These are phyloP conservation scores for Xylota sylvarum DNA, from an alignment of 2,888 invertebrate species.

Conservation along the genomic window DNA sequence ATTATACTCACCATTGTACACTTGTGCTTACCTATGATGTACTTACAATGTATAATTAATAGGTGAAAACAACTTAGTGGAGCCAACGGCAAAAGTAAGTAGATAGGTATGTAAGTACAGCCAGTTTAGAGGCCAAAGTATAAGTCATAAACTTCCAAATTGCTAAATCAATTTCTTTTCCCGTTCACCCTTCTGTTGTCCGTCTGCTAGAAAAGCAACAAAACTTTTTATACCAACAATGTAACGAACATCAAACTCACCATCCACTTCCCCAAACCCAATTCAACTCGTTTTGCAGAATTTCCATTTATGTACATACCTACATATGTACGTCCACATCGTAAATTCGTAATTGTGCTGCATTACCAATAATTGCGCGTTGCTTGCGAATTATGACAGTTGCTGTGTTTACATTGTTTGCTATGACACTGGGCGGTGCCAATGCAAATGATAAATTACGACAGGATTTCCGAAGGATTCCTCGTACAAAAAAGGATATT, in stretches of 20 bases:
- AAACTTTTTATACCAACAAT: neutral
- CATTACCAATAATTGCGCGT: slow-evolving; percentile 60
- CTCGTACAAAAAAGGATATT: slow-evolving; percentile 16
- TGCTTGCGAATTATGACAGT: slow-evolving; percentile 73
- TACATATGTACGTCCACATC: slow-evolving; percentile 14
- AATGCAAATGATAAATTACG: slow-evolving; percentile 68
- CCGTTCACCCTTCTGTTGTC: neutral
- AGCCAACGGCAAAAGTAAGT: too few relatives aligned
- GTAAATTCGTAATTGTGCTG: slow-evolving; percentile 44
- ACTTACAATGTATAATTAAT: too few relatives aligned
- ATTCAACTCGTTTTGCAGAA: slow-evolving; percentile 40
- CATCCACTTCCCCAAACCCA: slow-evolving; percentile 3
- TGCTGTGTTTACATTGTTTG: slow-evolving; percentile 75
- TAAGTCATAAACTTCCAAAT: too few relatives aligned
- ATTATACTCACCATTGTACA: too few relatives aligned
- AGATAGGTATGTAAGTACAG: too few relatives aligned
- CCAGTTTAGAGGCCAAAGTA: too few relatives aligned
- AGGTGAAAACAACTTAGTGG: too few relatives aligned
- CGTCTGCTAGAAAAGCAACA: neutral
- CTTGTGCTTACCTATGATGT: too few relatives aligned
- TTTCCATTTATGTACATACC: neutral
- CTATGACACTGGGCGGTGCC: slow-evolving; percentile 70
- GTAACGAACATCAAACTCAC: slow-evolving; percentile 1
- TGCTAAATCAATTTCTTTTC: neutral
- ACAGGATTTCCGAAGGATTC: slow-evolving; percentile 65